Conservation (phyloP, 1,140 invertebrate species). For the Macrostomum lignano region DNA sequence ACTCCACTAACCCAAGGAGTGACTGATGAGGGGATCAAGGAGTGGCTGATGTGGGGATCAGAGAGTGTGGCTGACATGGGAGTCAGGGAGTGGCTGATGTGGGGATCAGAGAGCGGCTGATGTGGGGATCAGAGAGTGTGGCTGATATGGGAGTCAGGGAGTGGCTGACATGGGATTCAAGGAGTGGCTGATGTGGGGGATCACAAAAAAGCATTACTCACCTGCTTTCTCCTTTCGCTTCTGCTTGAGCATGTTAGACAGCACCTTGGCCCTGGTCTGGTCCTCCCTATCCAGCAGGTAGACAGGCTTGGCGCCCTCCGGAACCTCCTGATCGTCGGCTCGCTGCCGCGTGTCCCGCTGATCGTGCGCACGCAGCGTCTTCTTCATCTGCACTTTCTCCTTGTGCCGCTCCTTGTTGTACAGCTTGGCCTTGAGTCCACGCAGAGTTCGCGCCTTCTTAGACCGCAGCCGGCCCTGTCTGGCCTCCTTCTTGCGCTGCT, state of each 20-base stretch:
- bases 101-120: too few species aligned
- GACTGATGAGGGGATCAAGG: too few species aligned
- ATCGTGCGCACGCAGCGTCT: conserved; percentile 40
- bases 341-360: conserved; percentile 45
- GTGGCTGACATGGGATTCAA: too few species aligned
- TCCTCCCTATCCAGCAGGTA: conserved; percentile 84
- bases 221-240: conserved; percentile 98
- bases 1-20: too few species aligned
- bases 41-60: too few species aligned
- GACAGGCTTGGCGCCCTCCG: conserved; percentile 67
- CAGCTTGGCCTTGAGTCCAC: conserved; percentile 85
- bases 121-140: too few species aligned
- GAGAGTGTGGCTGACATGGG: too few species aligned
- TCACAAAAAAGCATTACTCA: too few species aligned
- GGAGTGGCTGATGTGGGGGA: too few species aligned
- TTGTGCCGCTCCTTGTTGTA: conserved; percentile 79
- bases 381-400: conserved; percentile 98
- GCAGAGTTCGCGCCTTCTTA: conserved; percentile 57
- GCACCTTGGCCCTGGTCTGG: conserved; percentile 65
- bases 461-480: conserved; percentile 61
- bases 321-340: conserved; percentile 38
- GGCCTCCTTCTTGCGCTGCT: conserved; percentile 68
- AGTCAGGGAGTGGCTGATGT: too few species aligned
- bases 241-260: conserved; percentile 98
- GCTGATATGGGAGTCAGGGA: too few species aligned